Evolutionary conservation across 2,888 invertebrate genomes (phyloP), one percentile per base, ranked within the genome.

Genomic region (Lasioglossum leucozonium): DNA sequence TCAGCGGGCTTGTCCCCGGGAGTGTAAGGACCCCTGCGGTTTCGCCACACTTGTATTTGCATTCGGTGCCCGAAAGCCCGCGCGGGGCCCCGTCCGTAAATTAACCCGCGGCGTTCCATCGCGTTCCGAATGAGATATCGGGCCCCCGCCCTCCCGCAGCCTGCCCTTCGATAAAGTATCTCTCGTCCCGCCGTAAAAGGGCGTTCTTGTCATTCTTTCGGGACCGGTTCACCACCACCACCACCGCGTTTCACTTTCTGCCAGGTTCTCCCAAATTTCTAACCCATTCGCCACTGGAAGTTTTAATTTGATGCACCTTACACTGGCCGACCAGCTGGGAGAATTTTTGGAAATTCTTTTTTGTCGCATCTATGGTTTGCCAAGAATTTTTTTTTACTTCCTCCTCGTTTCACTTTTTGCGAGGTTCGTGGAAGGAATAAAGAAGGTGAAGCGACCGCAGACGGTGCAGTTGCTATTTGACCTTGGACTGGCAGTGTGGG

Each of bases 1-100:
- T 82, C 85, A 86, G 74, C 91, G 74, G 90, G 86, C 90, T 91
- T 91, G 91, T 91, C 90, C 83, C 90, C 91, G 71, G 81, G 88
- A 79, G 90, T 90, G 90, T 89, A 90, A 86, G 91, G 79, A 88
- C 89, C 90, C 91, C 91, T 87, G 91, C 79, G 82, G 91, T 85
- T 91, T 91, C 89, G 91, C 90, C 90, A 91, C 91, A 90, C 91
- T 91, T 91, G 85, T 91, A 91, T 91, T 90, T 89, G 91, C 91
- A 91, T 91, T 90, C 80, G 89, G 77, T 75, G 78, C 72, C 69
- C 75, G 71, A 84, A 67, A 73, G 75, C 82, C 75, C 83, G 81
- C 75, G 80, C 47, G 47, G 78, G 75, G 65, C 51, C 42, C 84
- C 90, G 80, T 91, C 86, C 86, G 91, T 91, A 91, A 91, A 91